Conservation (phyloP, 2,888 invertebrate genomes). For the Drosophila meridiana region DNA sequence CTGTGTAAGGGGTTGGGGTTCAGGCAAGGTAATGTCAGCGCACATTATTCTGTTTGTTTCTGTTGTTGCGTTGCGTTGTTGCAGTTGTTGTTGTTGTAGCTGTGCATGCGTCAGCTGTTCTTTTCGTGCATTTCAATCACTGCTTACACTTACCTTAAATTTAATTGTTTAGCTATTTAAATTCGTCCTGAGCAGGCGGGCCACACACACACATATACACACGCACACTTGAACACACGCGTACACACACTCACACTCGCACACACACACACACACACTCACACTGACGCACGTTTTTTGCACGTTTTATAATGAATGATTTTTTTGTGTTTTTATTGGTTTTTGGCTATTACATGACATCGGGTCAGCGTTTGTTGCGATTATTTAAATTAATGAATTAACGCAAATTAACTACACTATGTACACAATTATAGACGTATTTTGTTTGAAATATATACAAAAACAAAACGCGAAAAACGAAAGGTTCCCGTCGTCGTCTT, state of each 20-base stretch:
- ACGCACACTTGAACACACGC: constrained; percentile 26
- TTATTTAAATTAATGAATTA: constrained; percentile 42
- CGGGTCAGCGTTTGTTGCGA: constrained; percentile 28
- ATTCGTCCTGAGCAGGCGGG: constrained; percentile 65
- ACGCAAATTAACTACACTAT: constrained; percentile 63
- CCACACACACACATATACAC: constrained; percentile 25
- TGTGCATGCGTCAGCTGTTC: constrained; percentile 70
- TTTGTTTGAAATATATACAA: constrained; percentile 68
- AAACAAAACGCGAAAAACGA: constrained; percentile 76
- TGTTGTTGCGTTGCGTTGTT: constrained; percentile 11
- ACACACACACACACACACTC: constrained; percentile 34
- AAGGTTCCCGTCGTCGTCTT: constrained; percentile 65
- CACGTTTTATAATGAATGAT: constrained; percentile 57
- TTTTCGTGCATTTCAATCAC: constrained; percentile 40
- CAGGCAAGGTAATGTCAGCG: constrained; percentile 56
- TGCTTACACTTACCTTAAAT: constrained; percentile 61
- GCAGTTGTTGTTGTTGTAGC: constrained; percentile 13
- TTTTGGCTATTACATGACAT: constrained; percentile 68
- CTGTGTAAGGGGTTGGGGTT: constrained; percentile 55
- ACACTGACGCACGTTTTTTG: constrained; percentile 61
- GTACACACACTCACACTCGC: constrained; percentile 32
- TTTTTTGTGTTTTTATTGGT: constrained; percentile 52
- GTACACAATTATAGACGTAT: constrained; percentile 62
- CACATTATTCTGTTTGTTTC: constrained; percentile 23
- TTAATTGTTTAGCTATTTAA: constrained; percentile 61